Percentiles rank a stretch among this genome's conserved stretches.
phyloP scores from a whole-genome alignment of 2,888 invertebrate species.

The Cataglyphis cursor region DNA sequence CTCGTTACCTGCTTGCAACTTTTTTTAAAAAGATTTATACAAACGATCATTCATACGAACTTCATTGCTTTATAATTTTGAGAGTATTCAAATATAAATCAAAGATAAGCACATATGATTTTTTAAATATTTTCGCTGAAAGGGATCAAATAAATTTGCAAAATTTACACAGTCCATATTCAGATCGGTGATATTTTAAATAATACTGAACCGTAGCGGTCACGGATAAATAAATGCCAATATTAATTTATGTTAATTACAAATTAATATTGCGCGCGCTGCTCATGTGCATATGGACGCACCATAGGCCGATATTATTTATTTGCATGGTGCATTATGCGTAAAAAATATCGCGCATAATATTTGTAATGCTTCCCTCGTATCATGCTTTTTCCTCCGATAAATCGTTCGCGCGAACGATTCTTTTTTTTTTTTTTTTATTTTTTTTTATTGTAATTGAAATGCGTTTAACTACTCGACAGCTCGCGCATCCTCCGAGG shows the following conservation, averaged over 20 bases:
- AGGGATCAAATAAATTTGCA: conserved; percentile 8
- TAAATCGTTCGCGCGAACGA: conserved; percentile 2
- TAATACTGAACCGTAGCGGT: conserved; percentile 24
- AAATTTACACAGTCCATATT: conserved; percentile 27
- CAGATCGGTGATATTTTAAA: conserved; percentile 7
- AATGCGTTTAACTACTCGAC: conserved; percentile 28
- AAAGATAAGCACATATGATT: conserved; percentile 1
- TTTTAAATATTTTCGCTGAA: conserved; percentile 14
- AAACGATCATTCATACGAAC: neutral
- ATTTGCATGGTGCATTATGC: neutral
- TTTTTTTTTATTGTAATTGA: conserved; percentile 32
- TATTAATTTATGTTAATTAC: conserved; percentile 56
- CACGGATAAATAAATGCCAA: conserved; percentile 44
- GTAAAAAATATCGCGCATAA: conserved; percentile 6
- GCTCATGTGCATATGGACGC: neutral
- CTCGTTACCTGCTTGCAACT: neutral
- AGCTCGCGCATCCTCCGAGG: conserved; percentile 63
- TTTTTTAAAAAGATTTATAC: neutral
- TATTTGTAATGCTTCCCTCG: conserved; percentile 2
- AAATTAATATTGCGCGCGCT: conserved; percentile 37
- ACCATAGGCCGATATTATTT: conserved; percentile 31
- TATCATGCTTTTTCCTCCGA: neutral
- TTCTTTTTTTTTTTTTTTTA: neutral
- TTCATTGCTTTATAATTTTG: neutral
- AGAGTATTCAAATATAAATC: neutral